Evolutionary conservation across 2,113 vertebrate species (phyloP).

Genomic region (Pelodiscus sinensis): DNA sequence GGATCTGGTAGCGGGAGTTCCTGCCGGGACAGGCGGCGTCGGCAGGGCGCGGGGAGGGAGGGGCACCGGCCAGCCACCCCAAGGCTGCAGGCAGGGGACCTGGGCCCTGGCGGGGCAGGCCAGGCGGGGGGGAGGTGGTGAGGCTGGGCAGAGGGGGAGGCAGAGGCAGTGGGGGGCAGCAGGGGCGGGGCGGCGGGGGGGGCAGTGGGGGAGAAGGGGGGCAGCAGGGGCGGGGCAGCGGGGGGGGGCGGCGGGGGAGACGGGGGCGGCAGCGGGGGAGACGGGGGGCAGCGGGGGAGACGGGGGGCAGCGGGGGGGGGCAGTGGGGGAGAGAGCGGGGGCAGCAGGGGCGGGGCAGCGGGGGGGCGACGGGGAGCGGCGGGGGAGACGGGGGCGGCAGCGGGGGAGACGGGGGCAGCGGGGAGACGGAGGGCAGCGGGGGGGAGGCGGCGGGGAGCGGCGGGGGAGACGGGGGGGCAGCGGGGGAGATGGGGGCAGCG

Average conservation of each 20-base stretch:
- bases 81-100: neutral
- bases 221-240: too few relatives aligned
- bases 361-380: too few relatives aligned
- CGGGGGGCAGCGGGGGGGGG: accelerated
- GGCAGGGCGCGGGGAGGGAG: too few relatives aligned
- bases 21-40: constrained; percentile 56
- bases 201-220: too few relatives aligned
- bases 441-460: neutral
- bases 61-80: neutral
- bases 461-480: neutral
- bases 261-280: neutral
- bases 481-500: neutral
- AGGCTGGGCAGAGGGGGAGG: neutral
- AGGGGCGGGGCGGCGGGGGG: neutral
- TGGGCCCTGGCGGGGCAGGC: neutral
- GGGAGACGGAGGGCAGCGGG: too few relatives aligned
- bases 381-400: neutral
- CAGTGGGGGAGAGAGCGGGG: too few relatives aligned
- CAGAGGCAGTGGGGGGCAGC: neutral
- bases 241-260: neutral
- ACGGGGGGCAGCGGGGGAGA: neutral
- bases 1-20: constrained; percentile 90
- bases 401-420: too few relatives aligned
- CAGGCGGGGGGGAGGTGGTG: neutral
- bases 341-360: too few relatives aligned